Evolutionary conservation across 2,888 invertebrate species (phyloP).

Genomic region (Brachyptera putata): DNA sequence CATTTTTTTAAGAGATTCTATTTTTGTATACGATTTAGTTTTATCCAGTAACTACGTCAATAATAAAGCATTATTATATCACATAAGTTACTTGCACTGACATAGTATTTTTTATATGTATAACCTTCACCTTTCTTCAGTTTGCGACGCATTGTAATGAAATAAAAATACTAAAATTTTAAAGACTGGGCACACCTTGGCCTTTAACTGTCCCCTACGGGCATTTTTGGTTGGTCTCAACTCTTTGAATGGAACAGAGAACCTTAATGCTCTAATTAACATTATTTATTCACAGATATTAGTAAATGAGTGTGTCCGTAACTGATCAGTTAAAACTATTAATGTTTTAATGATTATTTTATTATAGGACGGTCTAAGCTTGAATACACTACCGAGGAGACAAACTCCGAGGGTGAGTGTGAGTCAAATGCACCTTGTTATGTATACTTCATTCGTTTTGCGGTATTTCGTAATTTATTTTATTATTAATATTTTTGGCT

Average conservation of each 20-base stretch:
- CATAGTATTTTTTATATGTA: too few relatives aligned
- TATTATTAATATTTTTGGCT: background rate
- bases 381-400: slow-evolving; percentile 3
- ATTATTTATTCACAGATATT: background rate
- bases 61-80: too few relatives aligned
- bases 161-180: background rate
- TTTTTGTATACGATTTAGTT: too few relatives aligned
- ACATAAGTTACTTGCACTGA: too few relatives aligned
- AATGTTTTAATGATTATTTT: background rate
- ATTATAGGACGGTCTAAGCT: slow-evolving; percentile 4
- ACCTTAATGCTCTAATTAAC: too few relatives aligned
- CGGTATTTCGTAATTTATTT: background rate
- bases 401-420: slow-evolving; percentile 5
- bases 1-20: too few relatives aligned
- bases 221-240: slow-evolving; percentile 15
- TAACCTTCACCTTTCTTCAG: slow-evolving; percentile 1
- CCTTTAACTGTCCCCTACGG: slow-evolving; percentile 23
- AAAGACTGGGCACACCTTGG: slow-evolving; percentile 23
- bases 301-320: background rate
- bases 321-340: background rate
- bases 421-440: background rate
- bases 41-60: too few relatives aligned
- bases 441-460: background rate
- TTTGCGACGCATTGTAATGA: background rate
- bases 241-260: too few relatives aligned